Conservation (phyloP, 1,140 invertebrate species). For the Chrysomallon squamiferum region DNA sequence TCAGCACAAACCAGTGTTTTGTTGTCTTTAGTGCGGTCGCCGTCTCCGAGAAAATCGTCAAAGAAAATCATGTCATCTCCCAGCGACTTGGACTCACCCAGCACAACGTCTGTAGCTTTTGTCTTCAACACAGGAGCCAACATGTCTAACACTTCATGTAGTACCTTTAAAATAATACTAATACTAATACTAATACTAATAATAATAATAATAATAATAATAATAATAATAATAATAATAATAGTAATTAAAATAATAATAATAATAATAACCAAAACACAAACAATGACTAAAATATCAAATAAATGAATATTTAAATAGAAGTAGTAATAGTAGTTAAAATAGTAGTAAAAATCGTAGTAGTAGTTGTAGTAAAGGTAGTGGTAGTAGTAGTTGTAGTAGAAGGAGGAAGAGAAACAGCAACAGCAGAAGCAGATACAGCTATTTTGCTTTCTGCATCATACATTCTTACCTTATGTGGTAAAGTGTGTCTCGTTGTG, state of each 20-base stretch:
- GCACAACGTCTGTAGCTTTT: constrained; percentile 22
- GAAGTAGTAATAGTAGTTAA: not conserved
- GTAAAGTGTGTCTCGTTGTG: no score
- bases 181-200: no score
- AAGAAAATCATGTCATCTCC: constrained; percentile 30
- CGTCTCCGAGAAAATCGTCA: constrained; percentile 56
- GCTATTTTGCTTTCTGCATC: not conserved
- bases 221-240: no score
- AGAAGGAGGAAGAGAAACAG: not conserved
- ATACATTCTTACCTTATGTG: not conserved
- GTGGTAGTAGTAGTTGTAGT: not conserved
- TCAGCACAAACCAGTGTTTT: constrained; percentile 27
- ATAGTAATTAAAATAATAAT: no score
- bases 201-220: no score
- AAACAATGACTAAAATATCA: no score
- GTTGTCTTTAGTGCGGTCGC: constrained; percentile 35
- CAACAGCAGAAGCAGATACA: not conserved
- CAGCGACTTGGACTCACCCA: constrained; percentile 8
- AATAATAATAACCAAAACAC: no score
- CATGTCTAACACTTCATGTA: constrained; percentile 15
- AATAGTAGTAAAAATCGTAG: no score
- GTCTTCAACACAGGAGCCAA: constrained; percentile 16
- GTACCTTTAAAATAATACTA: no score
- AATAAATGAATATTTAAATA: not conserved
- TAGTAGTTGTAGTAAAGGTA: not conserved